These are phyloP conservation scores for Leptinotarsa texana DNA, from an alignment of 1,140 invertebrate genomes.

Conservation along the genomic window DNA sequence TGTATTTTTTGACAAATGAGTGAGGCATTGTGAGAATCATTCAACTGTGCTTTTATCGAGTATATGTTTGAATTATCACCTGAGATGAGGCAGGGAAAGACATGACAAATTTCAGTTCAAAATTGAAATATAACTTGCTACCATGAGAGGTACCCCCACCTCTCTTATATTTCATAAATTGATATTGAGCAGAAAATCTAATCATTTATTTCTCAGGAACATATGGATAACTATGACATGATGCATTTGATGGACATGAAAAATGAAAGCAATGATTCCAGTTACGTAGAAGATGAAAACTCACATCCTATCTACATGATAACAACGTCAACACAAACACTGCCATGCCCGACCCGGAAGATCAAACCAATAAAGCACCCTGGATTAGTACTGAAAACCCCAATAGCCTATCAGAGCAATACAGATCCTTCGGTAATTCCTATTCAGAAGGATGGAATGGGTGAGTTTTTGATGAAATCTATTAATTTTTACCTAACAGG, in stretches of 20 bases:
- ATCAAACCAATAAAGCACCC: slow-evolving; percentile 78
- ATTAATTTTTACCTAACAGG: not conserved
- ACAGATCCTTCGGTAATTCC: slow-evolving; percentile 78
- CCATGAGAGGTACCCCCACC: too few species aligned
- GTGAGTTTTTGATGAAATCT: slow-evolving; percentile 58
- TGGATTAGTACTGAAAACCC: slow-evolving; percentile 74
- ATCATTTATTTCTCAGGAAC: slow-evolving; percentile 35
- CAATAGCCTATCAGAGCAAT: slow-evolving; percentile 78
- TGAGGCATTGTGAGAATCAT: too few species aligned
- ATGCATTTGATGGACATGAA: slow-evolving; percentile 52
- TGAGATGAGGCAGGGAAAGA: too few species aligned
- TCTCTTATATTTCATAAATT: too few species aligned
- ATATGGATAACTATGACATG: slow-evolving; percentile 53
- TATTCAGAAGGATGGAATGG: slow-evolving; percentile 82
- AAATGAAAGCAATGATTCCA: slow-evolving; percentile 54
- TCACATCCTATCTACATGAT: slow-evolving; percentile 58
- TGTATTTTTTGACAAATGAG: too few species aligned
- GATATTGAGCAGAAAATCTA: too few species aligned
- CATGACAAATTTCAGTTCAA: too few species aligned
- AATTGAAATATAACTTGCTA: too few species aligned
- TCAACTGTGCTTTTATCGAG: too few species aligned
- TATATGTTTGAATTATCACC: too few species aligned
- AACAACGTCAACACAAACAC: slow-evolving; percentile 62
- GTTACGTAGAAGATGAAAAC: slow-evolving; percentile 52
- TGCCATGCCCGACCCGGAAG: slow-evolving; percentile 63